Evolutionary conservation across 2,888 invertebrate species (phyloP).

Genomic region (Drosophila suboccidentalis): DNA sequence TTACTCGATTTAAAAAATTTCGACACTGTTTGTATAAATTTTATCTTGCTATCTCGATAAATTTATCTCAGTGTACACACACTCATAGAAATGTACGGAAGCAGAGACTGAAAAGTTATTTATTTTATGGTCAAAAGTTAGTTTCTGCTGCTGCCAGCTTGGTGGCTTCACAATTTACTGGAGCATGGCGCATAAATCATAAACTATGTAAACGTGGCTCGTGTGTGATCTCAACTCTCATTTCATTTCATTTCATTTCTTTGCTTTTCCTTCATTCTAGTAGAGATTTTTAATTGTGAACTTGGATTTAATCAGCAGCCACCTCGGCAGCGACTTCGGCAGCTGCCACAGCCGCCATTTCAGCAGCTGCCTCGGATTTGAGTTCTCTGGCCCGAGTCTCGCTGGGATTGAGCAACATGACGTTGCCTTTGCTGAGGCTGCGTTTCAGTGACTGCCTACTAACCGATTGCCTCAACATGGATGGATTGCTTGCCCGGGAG

Average conservation of each 20-base stretch:
- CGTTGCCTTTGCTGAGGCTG: background rate
- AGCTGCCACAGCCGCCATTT: background rate
- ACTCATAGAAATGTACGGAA: conserved; percentile 9
- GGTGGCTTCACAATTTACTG: conserved; percentile 65
- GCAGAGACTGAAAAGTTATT: conserved; percentile 69
- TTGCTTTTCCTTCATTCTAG: background rate
- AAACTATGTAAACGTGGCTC: conserved; percentile 70
- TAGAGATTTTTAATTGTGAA: conserved; percentile 18
- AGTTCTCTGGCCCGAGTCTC: conserved; percentile 15
- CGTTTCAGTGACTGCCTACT: background rate
- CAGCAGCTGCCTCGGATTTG: conserved; percentile 15
- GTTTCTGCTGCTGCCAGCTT: conserved; percentile 62
- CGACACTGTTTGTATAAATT: too few relatives aligned
- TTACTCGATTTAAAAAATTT: too few relatives aligned
- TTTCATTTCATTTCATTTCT: conserved; percentile 8
- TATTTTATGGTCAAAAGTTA: conserved; percentile 81
- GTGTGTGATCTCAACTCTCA: conserved; percentile 25
- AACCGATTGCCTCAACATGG: background rate
- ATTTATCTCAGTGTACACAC: too few relatives aligned
- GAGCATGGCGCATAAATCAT: conserved; percentile 72
- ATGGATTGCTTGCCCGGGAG: background rate
- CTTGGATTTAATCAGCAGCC: background rate
- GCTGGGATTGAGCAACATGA: conserved; percentile 13
- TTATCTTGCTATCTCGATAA: too few relatives aligned
- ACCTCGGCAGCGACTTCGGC: conserved; percentile 16